Evolutionary conservation across 2,113 vertebrate species (phyloP).

Genomic region (Leucosticte australis): DNA sequence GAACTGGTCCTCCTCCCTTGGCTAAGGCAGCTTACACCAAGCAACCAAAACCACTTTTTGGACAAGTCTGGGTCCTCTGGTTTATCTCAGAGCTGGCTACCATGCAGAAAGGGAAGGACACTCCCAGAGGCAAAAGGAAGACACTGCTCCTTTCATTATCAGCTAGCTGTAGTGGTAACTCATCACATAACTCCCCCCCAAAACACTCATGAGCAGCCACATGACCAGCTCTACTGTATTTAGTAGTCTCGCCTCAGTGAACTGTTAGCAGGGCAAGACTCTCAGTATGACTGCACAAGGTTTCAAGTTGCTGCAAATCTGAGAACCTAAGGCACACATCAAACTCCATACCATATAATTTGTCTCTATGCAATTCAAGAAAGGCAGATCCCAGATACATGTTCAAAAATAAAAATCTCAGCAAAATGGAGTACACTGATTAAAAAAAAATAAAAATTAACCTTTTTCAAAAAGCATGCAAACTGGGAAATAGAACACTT

Average conservation of each 20-base stretch:
- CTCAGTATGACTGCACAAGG: background rate
- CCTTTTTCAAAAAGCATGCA: background rate
- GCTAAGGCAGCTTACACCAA: background rate
- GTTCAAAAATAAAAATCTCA: background rate
- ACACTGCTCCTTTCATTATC: background rate
- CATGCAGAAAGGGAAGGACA: rapidly evolving
- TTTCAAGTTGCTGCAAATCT: background rate
- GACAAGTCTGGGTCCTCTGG: background rate
- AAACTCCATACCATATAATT: background rate
- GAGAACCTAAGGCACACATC: background rate
- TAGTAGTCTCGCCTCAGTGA: background rate
- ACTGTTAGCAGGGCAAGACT: background rate
- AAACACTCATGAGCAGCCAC: background rate
- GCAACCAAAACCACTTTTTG: background rate
- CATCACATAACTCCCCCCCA: background rate
- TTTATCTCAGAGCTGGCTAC: background rate
- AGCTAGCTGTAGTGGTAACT: background rate
- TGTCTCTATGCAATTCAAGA: background rate
- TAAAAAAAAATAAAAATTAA: background rate
- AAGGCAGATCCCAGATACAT: background rate
- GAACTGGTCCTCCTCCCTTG: background rate
- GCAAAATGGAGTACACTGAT: background rate
- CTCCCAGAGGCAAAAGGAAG: background rate
- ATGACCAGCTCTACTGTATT: background rate
- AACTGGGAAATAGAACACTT: background rate